Percentiles rank a stretch among this genome's conserved stretches.
Evolutionary conservation across 2,888 invertebrate species (phyloP).

Genomic region (Heliconius aoede): DNA sequence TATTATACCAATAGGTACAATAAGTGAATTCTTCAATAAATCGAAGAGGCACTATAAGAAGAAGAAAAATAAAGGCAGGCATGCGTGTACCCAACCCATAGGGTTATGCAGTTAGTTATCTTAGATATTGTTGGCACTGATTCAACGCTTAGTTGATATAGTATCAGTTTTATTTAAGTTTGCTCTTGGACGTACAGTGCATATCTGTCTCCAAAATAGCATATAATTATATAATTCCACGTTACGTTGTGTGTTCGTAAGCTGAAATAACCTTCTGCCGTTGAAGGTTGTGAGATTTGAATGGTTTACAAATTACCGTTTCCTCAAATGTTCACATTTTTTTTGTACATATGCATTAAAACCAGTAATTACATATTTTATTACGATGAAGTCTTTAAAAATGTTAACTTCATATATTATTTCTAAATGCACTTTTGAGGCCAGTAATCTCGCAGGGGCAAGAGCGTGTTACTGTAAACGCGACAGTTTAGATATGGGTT

Average conservation of each 20-base stretch:
- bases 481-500: too few species aligned
- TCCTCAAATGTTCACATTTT: conserved; percentile 17
- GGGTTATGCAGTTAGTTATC: conserved; percentile 6
- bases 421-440: too few species aligned
- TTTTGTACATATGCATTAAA: neutral
- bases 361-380: neutral
- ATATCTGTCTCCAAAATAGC: conserved; percentile 28
- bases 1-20: too few species aligned
- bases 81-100: neutral
- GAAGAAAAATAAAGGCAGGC: too few species aligned
- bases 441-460: too few species aligned
- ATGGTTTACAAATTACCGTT: conserved; percentile 19
- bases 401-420: too few species aligned
- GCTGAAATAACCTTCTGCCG: conserved; percentile 19
- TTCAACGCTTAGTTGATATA: conserved; percentile 25
- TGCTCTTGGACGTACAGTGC: conserved; percentile 29
- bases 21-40: too few species aligned
- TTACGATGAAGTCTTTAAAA: too few species aligned
- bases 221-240: conserved; percentile 14
- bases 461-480: too few species aligned
- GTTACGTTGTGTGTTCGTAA: conserved; percentile 20
- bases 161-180: conserved; percentile 23
- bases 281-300: conserved; percentile 27
- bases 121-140: conserved; percentile 28
- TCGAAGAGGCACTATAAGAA: too few species aligned